Conservation (phyloP, 2,797 vertebrate species). For the Sebastes jordani region DNA sequence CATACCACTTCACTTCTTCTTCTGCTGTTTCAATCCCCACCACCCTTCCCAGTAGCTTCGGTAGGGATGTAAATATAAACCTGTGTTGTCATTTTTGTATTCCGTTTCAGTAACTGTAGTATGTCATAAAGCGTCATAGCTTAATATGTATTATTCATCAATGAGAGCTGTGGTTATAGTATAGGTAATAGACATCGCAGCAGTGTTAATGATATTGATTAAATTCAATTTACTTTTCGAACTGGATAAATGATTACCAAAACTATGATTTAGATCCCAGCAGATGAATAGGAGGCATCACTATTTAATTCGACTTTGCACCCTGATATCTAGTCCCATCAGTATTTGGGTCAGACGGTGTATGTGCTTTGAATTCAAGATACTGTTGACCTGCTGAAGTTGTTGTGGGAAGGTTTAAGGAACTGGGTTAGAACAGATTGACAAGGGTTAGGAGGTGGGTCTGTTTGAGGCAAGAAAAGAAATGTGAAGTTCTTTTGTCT, state of each 20-base stretch:
- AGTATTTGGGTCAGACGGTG: conserved; percentile 29
- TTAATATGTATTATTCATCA: neutral
- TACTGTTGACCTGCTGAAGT: conserved; percentile 34
- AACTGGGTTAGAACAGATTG: conserved; percentile 50
- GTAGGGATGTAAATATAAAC: conserved; percentile 64
- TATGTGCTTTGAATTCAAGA: conserved; percentile 2
- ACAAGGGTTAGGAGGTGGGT: conserved; percentile 42
- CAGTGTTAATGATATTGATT: neutral
- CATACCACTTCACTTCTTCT: conserved; percentile 63
- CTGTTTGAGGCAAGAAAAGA: conserved; percentile 46
- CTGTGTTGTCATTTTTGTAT: conserved; percentile 31
- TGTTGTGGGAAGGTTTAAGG: conserved; percentile 27
- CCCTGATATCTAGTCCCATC: conserved; percentile 1
- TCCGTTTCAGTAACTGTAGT: neutral
- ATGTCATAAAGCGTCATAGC: neutral
- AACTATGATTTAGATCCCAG: neutral
- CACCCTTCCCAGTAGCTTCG: conserved; percentile 27
- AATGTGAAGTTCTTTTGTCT: conserved; percentile 66
- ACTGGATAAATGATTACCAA: neutral
- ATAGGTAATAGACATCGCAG: neutral
- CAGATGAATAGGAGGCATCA: neutral
- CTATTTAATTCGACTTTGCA: neutral
- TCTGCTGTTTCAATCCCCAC: conserved; percentile 16
- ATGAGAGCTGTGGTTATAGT: neutral
- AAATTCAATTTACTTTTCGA: conserved; percentile 10